Percentiles rank a stretch among this genome's conserved stretches.
phyloP scores from a whole-genome alignment of 2,888 invertebrate genomes.

The Galerucella nymphaeae region DNA sequence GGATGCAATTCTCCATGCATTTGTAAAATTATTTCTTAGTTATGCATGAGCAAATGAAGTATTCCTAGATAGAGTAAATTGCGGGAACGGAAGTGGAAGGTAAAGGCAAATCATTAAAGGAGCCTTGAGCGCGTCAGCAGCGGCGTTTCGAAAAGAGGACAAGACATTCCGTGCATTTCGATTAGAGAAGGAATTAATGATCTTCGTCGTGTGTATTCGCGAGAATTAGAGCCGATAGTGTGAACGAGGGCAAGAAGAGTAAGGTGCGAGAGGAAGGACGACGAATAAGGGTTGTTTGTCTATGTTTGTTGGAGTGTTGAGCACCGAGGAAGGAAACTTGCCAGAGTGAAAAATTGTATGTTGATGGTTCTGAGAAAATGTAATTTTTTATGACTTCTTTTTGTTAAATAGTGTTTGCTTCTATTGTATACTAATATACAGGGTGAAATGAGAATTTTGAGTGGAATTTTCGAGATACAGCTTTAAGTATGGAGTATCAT shows the following conservation, averaged over 20 bases:
- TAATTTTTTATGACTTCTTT: not conserved
- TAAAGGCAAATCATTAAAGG: constrained; percentile 28
- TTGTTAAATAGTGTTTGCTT: too few species aligned
- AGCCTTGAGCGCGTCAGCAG: constrained; percentile 10
- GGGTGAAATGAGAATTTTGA: too few species aligned
- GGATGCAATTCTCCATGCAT: not conserved
- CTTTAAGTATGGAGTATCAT: too few species aligned
- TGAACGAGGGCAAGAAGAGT: constrained; percentile 12
- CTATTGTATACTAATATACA: too few species aligned
- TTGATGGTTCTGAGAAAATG: not conserved
- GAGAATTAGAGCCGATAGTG: constrained; percentile 25
- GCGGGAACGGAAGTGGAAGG: constrained; percentile 7
- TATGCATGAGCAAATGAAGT: not conserved
- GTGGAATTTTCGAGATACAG: too few species aligned
- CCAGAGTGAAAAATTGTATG: not conserved
- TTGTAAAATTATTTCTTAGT: not conserved
- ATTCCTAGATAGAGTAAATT: constrained; percentile 1
- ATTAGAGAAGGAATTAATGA: constrained; percentile 30
- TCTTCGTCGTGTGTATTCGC: constrained; percentile 24
- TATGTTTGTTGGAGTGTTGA: constrained; percentile 18
- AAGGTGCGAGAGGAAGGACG: not conserved
- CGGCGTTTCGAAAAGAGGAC: constrained; percentile 22
- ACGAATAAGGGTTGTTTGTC: constrained; percentile 25
- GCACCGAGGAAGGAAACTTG: not conserved
- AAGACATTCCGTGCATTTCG: constrained; percentile 25